phyloP scores from a whole-genome alignment of 2,888 invertebrate species.

The Pterostichus niger region DNA sequence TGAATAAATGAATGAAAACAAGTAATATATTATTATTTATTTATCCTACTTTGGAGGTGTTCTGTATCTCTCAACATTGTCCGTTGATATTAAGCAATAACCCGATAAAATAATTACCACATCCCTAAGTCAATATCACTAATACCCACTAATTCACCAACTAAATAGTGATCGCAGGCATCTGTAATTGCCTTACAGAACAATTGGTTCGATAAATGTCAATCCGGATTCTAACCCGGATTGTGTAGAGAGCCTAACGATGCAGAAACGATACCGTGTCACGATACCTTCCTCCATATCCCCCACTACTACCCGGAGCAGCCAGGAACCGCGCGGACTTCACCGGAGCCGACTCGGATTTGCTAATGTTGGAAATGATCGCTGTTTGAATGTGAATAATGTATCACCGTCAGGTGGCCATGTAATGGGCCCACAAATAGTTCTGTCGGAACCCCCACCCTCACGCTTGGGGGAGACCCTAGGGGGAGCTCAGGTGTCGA shows the following conservation, averaged over 20 bases:
- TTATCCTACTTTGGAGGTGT: no score
- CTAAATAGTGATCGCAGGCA: no score
- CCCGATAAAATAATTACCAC: no score
- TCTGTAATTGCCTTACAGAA: no score
- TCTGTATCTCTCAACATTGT: no score
- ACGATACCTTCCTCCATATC: neutral
- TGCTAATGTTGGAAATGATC: slow-evolving; percentile 27
- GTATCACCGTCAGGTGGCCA: slow-evolving; percentile 56
- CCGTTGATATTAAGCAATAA: no score
- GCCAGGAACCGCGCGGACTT: neutral
- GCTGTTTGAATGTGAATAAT: slow-evolving; percentile 54
- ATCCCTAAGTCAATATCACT: no score
- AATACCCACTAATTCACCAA: no score
- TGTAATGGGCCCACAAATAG: slow-evolving; percentile 62
- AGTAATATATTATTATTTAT: no score
- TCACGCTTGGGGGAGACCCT: neutral
- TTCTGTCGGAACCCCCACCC: neutral
- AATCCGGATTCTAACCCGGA: slow-evolving; percentile 17
- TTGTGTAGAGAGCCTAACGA: neutral
- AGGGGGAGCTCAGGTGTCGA: slow-evolving; percentile 30
- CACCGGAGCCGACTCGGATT: neutral
- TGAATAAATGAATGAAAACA: no score
- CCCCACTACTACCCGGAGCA: neutral
- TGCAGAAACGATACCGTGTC: slow-evolving; percentile 13
- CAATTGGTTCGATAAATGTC: slow-evolving; percentile 4